A percentile compares a stretch with the other conserved stretches of the same genome.
phyloP scores from a whole-genome alignment of 2,113 vertebrate species.

The Delphinus delphis region DNA sequence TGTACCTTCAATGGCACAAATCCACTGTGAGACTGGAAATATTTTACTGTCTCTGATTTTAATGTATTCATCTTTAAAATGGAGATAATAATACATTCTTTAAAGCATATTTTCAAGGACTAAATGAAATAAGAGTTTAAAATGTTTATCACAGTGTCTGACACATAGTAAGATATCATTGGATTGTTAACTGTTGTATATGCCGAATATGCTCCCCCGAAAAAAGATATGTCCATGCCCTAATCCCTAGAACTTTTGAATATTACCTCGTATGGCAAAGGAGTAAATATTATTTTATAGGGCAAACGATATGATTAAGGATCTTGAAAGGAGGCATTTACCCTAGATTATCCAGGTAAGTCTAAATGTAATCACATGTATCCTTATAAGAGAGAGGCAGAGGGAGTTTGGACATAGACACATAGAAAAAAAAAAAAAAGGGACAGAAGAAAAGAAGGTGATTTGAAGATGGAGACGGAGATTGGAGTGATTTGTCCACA shows the following conservation, averaged over 20 bases:
- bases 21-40: not conserved
- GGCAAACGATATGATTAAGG: not conserved
- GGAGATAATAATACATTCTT: not conserved
- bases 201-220: not conserved
- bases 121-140: not conserved
- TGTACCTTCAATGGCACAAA: not conserved
- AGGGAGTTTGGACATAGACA: not conserved
- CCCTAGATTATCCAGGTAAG: not conserved
- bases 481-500: not conserved
- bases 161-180: not conserved
- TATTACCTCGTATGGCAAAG: not conserved
- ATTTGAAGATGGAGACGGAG: not conserved
- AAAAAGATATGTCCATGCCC: not conserved
- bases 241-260: not conserved
- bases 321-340: not conserved
- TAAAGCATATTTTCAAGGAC: not conserved
- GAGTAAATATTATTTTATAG: not conserved
- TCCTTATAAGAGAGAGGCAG: not conserved
- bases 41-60: not conserved
- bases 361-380: too few relatives aligned
- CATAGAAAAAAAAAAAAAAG: too few relatives aligned
- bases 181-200: not conserved
- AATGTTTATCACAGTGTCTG: not conserved
- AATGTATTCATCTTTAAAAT: not conserved
- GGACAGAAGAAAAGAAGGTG: not conserved